Base-by-base conservation (phyloP, 1,140 invertebrate genomes). In the Aphaenogaster rudis region DNA sequence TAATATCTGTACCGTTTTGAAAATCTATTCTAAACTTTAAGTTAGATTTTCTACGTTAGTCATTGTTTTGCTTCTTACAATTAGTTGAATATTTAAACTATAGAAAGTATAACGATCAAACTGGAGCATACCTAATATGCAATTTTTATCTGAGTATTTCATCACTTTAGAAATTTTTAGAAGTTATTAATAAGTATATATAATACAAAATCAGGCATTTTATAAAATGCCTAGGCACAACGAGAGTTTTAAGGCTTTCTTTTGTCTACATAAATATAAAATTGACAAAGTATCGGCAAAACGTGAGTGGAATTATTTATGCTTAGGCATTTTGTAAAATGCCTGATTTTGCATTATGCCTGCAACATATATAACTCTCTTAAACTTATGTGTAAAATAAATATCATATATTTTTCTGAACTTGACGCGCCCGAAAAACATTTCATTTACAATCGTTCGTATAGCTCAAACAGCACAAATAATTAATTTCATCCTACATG, bases 401-500 rank as follows among this genome's bases (percentile, higher is more conserved):
- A 21, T 63, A 28, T 61, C n/a, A 33, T 63, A 33, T 9, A 48
- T 21, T 45, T 63, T 4, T n/a, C 15, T 17, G 7, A 78, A 63
- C 39, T 48, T 66, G 11, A 28, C 15, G 9, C 9, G 13, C 15
- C 17, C 7, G 5, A 36, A 66, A 66, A 66, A 28, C n/a, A 33
- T 0, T 48, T 36, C 6, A 72, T 80, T 67, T 69, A 42, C 9
- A 45, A 45, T 57, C 5, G 28, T 17, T 13, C 7, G 13, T 42
- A 17, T 17, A 39, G 11, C 15, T 39, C 17, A 54, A 33, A 71
- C 17, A 57, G 15, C 11, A 45, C 42, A 42, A 74, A 64, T 64
- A 85, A 85, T 85, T 50, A 76, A 85, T 85, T 72, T 85, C n/a
- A 76, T 7, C 28, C 71, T 21, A 21, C 42, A 42, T 52, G n/a